Conservation (phyloP, 1,140 invertebrate genomes). For the Pseudachorutes palmiensis region DNA sequence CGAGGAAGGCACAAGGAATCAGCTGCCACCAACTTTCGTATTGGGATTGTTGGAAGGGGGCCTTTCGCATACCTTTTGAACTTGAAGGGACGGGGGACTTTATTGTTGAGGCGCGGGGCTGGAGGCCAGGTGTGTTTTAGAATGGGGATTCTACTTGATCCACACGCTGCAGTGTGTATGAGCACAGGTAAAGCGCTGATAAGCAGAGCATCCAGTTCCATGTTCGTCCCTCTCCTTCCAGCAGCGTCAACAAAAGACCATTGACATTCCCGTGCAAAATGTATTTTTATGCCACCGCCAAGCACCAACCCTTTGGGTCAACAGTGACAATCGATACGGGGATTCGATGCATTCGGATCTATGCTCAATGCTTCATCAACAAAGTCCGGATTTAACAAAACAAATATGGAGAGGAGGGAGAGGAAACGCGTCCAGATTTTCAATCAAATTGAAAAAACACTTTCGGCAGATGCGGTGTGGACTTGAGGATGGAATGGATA, state of each 20-base stretch:
- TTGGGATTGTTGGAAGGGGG: background rate
- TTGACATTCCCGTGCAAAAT: background rate
- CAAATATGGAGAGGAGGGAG: background rate
- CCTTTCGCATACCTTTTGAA: background rate
- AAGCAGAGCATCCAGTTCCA: background rate
- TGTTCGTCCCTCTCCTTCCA: background rate
- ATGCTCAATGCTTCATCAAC: too few relatives aligned
- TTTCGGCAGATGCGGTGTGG: background rate
- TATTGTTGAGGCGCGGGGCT: background rate
- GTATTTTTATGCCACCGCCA: background rate
- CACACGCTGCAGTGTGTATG: background rate
- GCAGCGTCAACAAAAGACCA: background rate
- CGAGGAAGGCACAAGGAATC: slow-evolving; percentile 14
- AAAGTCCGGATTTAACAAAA: background rate
- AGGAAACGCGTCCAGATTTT: background rate
- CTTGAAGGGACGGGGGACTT: background rate
- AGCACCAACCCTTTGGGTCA: background rate
- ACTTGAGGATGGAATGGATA: background rate
- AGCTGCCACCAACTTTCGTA: slow-evolving; percentile 29
- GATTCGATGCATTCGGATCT: background rate
- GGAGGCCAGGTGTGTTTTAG: background rate
- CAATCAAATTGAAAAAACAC: background rate
- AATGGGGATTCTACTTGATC: background rate
- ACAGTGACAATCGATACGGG: background rate
- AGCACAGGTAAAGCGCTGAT: too few relatives aligned